These are phyloP conservation scores for Phengaris alcon DNA, from an alignment of 2,888 invertebrate species.

Conservation along the genomic window DNA sequence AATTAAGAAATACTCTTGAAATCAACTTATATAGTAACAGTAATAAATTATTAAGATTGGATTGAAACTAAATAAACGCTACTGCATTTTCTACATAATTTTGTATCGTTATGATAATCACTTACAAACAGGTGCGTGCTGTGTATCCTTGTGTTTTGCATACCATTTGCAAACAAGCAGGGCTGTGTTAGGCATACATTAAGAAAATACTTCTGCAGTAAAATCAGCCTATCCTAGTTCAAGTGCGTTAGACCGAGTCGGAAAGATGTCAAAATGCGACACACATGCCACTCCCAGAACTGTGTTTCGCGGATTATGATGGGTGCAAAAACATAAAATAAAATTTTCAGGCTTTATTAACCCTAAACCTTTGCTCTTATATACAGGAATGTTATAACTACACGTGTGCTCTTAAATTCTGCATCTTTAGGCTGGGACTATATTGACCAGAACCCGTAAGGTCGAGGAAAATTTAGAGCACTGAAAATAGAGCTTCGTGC, in stretches of 20 bases:
- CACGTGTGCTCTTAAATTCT: too few species aligned
- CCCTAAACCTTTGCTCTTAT: too few species aligned
- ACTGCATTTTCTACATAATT: conserved; percentile 6
- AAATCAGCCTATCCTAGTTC: not conserved
- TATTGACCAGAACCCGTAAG: too few species aligned
- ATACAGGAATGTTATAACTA: too few species aligned
- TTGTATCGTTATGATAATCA: conserved; percentile 6
- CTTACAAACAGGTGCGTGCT: not conserved
- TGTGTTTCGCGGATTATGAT: too few species aligned
- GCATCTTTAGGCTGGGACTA: too few species aligned
- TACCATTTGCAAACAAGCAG: conserved; percentile 9
- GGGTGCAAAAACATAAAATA: too few species aligned
- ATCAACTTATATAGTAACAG: not conserved
- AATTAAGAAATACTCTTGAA: not conserved
- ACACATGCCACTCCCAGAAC: too few species aligned
- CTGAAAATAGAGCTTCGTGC: too few species aligned
- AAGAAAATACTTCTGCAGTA: not conserved
- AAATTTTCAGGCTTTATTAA: too few species aligned
- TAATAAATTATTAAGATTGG: not conserved
- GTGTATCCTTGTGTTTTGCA: conserved; percentile 12
- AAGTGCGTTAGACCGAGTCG: not conserved
- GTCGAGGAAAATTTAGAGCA: too few species aligned
- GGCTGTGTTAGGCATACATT: not conserved
- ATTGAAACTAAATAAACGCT: not conserved
- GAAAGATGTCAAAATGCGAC: not conserved